Evolutionary conservation across 2,888 invertebrate species (phyloP).

Genomic region (Thera obeliscata): DNA sequence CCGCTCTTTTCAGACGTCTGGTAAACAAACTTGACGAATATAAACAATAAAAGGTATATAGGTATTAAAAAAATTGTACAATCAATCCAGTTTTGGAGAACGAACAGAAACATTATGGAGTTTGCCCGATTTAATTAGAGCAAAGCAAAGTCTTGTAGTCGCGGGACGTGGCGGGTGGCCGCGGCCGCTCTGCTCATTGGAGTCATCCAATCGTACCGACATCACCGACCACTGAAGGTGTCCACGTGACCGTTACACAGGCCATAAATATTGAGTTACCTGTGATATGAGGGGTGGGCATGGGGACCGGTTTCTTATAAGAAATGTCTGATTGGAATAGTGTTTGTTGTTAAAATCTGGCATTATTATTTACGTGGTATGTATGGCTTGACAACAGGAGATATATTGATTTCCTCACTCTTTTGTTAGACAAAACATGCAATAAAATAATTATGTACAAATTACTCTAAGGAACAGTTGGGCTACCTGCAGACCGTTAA

Average conservation of each 20-base stretch:
- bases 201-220: slow-evolving; percentile 67
- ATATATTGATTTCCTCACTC: too few species aligned
- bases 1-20: too few species aligned
- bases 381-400: neutral
- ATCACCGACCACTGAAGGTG: slow-evolving; percentile 51
- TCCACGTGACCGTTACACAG: slow-evolving; percentile 25
- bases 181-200: slow-evolving; percentile 40
- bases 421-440: too few species aligned
- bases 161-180: slow-evolving; percentile 66
- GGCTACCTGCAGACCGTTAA: too few species aligned
- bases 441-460: too few species aligned
- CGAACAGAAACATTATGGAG: neutral
- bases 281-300: slow-evolving; percentile 20
- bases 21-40: too few species aligned
- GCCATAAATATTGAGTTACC: slow-evolving; percentile 39
- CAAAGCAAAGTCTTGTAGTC: neutral
- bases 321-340: neutral
- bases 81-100: too few species aligned
- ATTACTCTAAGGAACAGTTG: too few species aligned
- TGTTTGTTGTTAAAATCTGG: neutral
- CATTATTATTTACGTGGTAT: neutral
- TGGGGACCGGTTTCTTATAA: slow-evolving; percentile 1
- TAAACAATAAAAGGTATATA: too few species aligned
- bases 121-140: neutral
- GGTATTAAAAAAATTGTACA: too few species aligned